phyloP scores from a whole-genome alignment of 2,797 vertebrate genomes.

The Oreochromis grahami region DNA sequence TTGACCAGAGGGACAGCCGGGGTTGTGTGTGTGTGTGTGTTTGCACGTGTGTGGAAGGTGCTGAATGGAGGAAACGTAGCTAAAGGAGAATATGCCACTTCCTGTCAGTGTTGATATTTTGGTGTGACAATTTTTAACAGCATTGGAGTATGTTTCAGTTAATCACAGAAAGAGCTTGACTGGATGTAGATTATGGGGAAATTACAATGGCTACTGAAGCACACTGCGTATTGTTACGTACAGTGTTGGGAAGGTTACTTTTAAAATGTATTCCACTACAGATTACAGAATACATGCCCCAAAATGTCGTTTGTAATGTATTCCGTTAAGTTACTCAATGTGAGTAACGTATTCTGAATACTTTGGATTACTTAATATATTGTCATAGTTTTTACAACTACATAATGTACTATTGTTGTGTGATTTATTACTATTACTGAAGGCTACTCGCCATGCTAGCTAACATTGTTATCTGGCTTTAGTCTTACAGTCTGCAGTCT shows the following conservation, averaged over 20 bases:
- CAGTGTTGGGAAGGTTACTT: not conserved
- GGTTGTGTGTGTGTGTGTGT: not conserved
- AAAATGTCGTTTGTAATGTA: not conserved
- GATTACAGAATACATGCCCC: not conserved
- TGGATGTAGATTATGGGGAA: conserved; percentile 14
- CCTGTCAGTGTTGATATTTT: not conserved
- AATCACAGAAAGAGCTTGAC: not conserved
- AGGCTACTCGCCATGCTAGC: not conserved
- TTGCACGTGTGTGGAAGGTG: not conserved
- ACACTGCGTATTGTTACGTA: not conserved
- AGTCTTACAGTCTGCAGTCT: not conserved
- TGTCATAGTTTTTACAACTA: not conserved
- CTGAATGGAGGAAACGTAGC: not conserved
- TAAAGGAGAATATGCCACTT: not conserved
- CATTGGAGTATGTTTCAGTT: conserved; percentile 1
- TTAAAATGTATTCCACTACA: not conserved
- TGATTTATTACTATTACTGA: not conserved
- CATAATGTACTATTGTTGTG: not conserved
- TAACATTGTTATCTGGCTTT: not conserved
- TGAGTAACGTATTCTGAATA: not conserved
- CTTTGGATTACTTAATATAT: not conserved
- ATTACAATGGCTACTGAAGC: not conserved
- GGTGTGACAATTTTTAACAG: not conserved
- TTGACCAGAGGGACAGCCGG: conserved; percentile 17
- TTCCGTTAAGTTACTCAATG: not conserved